Conservation (phyloP, 2,888 invertebrate species). For the Chrysolina americana region DNA sequence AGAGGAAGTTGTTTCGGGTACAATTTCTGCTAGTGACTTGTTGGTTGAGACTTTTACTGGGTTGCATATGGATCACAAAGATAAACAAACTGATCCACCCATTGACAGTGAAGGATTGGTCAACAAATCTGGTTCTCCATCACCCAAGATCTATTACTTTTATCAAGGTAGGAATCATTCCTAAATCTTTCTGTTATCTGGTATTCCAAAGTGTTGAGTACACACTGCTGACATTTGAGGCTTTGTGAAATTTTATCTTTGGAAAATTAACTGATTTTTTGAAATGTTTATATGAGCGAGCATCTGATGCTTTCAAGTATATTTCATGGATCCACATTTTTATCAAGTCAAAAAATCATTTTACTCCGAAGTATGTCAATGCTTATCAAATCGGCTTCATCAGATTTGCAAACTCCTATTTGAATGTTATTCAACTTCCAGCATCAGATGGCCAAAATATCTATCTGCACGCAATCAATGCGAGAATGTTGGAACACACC, state of each 20-base stretch:
- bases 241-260: slow-evolving; percentile 56
- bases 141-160: slow-evolving; percentile 80
- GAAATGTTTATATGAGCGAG: not conserved
- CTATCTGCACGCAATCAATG: slow-evolving; percentile 92
- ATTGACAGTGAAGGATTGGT: slow-evolving; percentile 25
- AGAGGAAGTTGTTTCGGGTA: slow-evolving; percentile 64
- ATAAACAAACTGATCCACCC: not conserved
- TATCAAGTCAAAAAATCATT: not conserved
- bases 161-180: slow-evolving; percentile 79
- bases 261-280: slow-evolving; percentile 50
- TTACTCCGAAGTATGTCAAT: too few species aligned
- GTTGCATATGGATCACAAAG: slow-evolving; percentile 30
- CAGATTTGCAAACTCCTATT: too few species aligned
- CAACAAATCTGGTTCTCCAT: slow-evolving; percentile 21
- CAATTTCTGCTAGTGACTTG: not conserved
- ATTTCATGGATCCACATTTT: slow-evolving; percentile 1
- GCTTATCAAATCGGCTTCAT: too few species aligned
- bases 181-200: not conserved
- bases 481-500: slow-evolving; percentile 88
- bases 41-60: slow-evolving; percentile 27
- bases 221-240: slow-evolving; percentile 44
- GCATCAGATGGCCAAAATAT: slow-evolving; percentile 94
- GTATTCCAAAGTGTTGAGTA: slow-evolving; percentile 57
- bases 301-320: slow-evolving; percentile 2
- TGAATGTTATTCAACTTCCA: slow-evolving; percentile 65